A percentile compares a stretch with the other conserved stretches of the same genome.
Conservation (phyloP, 2,888 invertebrate genomes). For the Metalampra italica region DNA sequence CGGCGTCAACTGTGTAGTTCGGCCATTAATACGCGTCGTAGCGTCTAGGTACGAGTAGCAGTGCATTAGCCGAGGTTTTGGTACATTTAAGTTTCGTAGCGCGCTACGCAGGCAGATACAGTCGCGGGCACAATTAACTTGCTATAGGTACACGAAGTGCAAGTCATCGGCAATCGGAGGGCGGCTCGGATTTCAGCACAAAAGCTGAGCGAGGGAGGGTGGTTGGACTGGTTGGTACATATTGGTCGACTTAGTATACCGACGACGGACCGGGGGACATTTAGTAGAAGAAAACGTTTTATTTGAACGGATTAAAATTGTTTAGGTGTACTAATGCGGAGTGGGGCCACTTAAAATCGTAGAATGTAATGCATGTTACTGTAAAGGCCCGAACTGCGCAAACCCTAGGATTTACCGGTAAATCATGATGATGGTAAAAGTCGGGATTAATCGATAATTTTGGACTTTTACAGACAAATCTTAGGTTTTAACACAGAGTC, state of each 20-base stretch:
- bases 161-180: slow-evolving; percentile 68
- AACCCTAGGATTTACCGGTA: too few relatives aligned
- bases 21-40: slow-evolving; percentile 26
- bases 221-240: too few relatives aligned
- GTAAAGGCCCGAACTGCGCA: too few relatives aligned
- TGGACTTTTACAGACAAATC: too few relatives aligned
- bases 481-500: too few relatives aligned
- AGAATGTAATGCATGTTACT: too few relatives aligned
- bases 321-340: background rate
- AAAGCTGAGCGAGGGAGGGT: slow-evolving; percentile 45
- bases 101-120: slow-evolving; percentile 23
- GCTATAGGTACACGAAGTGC: slow-evolving; percentile 57
- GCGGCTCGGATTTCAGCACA: slow-evolving; percentile 63
- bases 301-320: slow-evolving; percentile 12
- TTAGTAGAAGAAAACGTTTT: slow-evolving; percentile 38
- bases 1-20: slow-evolving; percentile 24
- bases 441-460: too few relatives aligned
- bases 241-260: slow-evolving; percentile 48
- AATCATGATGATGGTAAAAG: too few relatives aligned
- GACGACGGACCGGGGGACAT: slow-evolving; percentile 34
- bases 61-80: slow-evolving; percentile 36
- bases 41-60: too few relatives aligned
- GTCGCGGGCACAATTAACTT: slow-evolving; percentile 62
- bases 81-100: slow-evolving; percentile 41
- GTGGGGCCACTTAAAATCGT: background rate